These are phyloP conservation scores for Cydia amplana DNA, from an alignment of 1,140 invertebrate species.

Conservation along the genomic window DNA sequence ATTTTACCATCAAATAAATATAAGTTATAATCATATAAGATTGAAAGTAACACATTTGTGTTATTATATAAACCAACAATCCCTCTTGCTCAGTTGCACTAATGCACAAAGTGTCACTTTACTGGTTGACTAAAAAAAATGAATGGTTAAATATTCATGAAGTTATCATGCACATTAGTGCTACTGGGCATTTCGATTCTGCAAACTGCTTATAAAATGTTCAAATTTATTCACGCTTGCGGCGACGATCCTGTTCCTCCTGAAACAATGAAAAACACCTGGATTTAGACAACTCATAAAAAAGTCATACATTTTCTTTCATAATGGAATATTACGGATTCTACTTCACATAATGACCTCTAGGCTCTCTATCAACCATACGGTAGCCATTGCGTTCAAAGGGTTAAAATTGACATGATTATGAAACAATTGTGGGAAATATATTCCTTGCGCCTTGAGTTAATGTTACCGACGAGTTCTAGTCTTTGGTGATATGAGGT, in stretches of 20 bases:
- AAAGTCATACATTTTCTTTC: background rate
- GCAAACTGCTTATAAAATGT: conserved; percentile 15
- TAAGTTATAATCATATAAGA: conserved; percentile 30
- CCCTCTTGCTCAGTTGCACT: background rate
- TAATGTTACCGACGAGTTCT: no score
- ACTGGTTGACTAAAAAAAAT: background rate
- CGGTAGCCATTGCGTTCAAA: no score
- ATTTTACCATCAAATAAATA: conserved; percentile 30
- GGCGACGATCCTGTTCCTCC: conserved; percentile 76
- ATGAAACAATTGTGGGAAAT: no score
- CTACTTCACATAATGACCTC: no score
- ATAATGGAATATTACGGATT: no score
- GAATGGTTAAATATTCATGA: background rate
- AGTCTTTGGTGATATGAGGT: no score
- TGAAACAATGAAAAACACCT: conserved; percentile 50
- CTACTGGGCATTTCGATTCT: background rate
- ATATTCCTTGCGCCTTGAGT: no score
- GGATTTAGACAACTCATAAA: conserved; percentile 11
- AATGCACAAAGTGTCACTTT: background rate
- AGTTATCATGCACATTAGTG: background rate
- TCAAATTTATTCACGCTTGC: conserved; percentile 68
- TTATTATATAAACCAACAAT: conserved; percentile 16
- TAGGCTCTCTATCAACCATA: no score
- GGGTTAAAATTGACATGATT: no score
- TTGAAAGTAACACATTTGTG: conserved; percentile 11